Evolutionary conservation across 2,113 vertebrate genomes (phyloP).

Genomic region (Pseudolaguvia tuberculata): DNA sequence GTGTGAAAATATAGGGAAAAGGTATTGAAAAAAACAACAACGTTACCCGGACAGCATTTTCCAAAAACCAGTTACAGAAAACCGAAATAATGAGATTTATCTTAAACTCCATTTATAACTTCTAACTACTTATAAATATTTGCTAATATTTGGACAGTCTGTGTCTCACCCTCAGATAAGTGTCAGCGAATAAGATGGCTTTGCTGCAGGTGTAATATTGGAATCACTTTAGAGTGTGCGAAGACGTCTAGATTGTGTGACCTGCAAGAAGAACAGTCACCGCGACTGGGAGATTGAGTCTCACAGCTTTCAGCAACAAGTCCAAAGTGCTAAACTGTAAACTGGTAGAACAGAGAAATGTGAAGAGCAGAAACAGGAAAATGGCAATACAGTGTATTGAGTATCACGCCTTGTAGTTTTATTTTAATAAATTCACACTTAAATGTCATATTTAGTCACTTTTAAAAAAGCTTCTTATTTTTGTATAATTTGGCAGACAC

Average conservation of each 20-base stretch:
- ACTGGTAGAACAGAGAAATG: conserved; percentile 6
- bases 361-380: conserved; percentile 10
- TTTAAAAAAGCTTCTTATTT: too few relatives aligned
- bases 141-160: conserved; percentile 24
- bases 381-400: too few relatives aligned
- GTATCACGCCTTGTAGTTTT: too few relatives aligned
- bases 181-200: conserved; percentile 8
- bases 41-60: neutral
- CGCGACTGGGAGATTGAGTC: conserved; percentile 37
- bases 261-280: conserved; percentile 22
- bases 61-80: neutral
- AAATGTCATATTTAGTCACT: too few relatives aligned
- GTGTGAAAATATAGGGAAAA: neutral
- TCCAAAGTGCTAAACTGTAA: conserved; percentile 24
- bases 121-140: neutral
- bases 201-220: conserved; percentile 45
- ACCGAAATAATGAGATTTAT: neutral
- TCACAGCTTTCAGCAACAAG: conserved; percentile 38
- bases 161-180: neutral
- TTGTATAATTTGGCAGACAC: too few relatives aligned
- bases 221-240: conserved; percentile 11
- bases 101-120: neutral
- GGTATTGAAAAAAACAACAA: neutral
- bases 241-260: conserved; percentile 17
- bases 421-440: too few relatives aligned